Conservation (phyloP, 2,888 invertebrate species). For the Ectemnius cavifrons region DNA sequence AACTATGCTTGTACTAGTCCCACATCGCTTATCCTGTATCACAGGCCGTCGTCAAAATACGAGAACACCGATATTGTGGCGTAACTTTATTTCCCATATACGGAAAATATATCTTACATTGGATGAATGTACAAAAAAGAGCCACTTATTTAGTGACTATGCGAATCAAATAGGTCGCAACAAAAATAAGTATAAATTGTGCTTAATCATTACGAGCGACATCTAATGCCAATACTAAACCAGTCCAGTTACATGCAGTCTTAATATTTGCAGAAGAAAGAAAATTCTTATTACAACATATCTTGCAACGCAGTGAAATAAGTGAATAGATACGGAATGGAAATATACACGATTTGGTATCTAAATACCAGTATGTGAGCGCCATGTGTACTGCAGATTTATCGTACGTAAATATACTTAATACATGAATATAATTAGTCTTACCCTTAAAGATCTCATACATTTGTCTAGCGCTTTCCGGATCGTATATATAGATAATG, state of each 20-base stretch:
- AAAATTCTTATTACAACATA: not conserved
- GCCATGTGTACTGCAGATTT: constrained; percentile 44
- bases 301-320: constrained; percentile 7
- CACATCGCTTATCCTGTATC: too few species aligned
- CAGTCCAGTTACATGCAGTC: not conserved
- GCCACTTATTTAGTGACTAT: not conserved
- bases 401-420: constrained; percentile 21
- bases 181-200: not conserved
- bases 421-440: constrained; percentile 17
- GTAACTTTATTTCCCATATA: not conserved
- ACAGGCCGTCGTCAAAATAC: too few species aligned
- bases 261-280: not conserved
- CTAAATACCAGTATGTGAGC: constrained; percentile 37
- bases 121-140: not conserved
- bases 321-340: constrained; percentile 13
- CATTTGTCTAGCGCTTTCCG: constrained; percentile 9
- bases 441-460: constrained; percentile 5
- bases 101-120: not conserved
- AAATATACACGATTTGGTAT: constrained; percentile 14
- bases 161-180: not conserved
- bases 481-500: not conserved
- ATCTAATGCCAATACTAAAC: too few species aligned
- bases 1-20: too few species aligned
- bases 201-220: not conserved
- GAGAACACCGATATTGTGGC: too few species aligned